These are phyloP conservation scores for Carassius gibelio DNA, from an alignment of 2,113 vertebrate species.

Conservation along the genomic window DNA sequence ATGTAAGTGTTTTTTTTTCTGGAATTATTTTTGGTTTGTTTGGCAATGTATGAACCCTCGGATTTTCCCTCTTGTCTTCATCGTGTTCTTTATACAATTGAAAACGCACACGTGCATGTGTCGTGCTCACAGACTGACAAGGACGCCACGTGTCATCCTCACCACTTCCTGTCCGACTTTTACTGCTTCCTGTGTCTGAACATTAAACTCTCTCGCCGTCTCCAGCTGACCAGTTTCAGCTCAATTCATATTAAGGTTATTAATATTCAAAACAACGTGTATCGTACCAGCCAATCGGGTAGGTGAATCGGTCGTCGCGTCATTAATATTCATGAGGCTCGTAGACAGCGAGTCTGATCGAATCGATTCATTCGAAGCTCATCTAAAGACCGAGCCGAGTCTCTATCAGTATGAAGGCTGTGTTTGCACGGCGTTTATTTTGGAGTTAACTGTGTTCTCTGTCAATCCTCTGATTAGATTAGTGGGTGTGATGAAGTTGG, in stretches of 20 bases:
- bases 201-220: conserved; percentile 6
- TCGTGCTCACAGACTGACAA: conserved; percentile 34
- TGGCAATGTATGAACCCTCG: no score
- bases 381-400: background rate
- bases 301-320: no score
- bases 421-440: conserved; percentile 82
- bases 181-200: conserved; percentile 67
- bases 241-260: background rate
- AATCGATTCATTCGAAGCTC: background rate
- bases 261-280: background rate
- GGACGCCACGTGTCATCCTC: conserved; percentile 55
- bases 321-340: background rate
- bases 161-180: conserved; percentile 65
- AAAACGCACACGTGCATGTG: background rate
- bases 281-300: background rate
- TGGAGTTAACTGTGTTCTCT: conserved; percentile 85
- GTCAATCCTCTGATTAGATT: conserved; percentile 87
- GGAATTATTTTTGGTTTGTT: no score
- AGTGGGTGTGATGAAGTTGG: conserved; percentile 71
- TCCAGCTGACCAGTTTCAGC: background rate
- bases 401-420: conserved; percentile 13
- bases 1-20: no score
- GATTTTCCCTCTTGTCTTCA: no score
- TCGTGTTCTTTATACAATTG: background rate
- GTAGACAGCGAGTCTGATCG: background rate